Percentiles rank a stretch among this genome's conserved stretches.
Conservation (phyloP, 2,113 vertebrate species). For the Colossoma macropomum region DNA sequence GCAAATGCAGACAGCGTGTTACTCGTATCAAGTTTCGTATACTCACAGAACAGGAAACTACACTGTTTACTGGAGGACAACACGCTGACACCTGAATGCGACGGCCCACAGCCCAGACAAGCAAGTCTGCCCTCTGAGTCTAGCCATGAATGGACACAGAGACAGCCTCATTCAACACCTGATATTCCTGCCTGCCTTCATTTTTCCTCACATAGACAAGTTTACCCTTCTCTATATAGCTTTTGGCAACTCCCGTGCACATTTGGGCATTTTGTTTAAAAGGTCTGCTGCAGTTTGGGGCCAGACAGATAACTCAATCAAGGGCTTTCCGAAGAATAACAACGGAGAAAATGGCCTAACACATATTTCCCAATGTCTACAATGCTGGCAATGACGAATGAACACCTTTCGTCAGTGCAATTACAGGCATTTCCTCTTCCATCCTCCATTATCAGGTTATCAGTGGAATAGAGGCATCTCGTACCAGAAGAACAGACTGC, state of each 20-base stretch:
- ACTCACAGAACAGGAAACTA: slow-evolving; percentile 45
- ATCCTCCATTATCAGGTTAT: slow-evolving; percentile 73
- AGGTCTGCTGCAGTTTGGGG: neutral
- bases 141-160: slow-evolving; percentile 62
- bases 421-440: slow-evolving; percentile 60
- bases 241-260: slow-evolving; percentile 13
- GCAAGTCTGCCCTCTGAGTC: slow-evolving; percentile 33
- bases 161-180: slow-evolving; percentile 68
- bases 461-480: slow-evolving; percentile 66
- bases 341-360: neutral
- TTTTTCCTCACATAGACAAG: slow-evolving; percentile 45
- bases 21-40: slow-evolving; percentile 45
- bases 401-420: slow-evolving; percentile 38
- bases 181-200: slow-evolving; percentile 55
- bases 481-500: slow-evolving; percentile 51
- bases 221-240: slow-evolving; percentile 52
- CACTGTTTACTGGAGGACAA: slow-evolving; percentile 19
- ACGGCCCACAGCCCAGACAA: slow-evolving; percentile 53
- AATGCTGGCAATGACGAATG: slow-evolving; percentile 62
- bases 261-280: slow-evolving; percentile 44
- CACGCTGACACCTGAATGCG: neutral
- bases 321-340: slow-evolving; percentile 21
- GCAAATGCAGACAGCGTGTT: slow-evolving; percentile 48
- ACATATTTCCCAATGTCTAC: slow-evolving; percentile 17
- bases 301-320: slow-evolving; percentile 24